phyloP scores from a whole-genome alignment of 2,797 vertebrate species.

The Onychomys leucogaster region DNA sequence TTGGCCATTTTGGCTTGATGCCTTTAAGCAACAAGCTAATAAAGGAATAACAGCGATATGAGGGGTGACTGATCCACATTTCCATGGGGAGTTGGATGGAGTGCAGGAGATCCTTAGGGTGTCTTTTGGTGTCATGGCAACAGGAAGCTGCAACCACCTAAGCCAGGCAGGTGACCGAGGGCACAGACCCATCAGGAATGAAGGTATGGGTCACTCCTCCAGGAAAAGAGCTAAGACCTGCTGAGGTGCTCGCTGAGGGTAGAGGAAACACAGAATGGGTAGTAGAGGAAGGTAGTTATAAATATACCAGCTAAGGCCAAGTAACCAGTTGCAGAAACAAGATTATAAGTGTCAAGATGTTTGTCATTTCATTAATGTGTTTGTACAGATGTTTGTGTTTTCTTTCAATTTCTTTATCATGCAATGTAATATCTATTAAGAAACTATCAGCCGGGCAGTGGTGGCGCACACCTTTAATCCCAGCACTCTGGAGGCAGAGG shows the following conservation, averaged over 20 bases:
- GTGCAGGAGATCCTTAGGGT: not conserved
- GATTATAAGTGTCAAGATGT: not conserved
- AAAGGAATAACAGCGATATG: not conserved
- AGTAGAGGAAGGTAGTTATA: not conserved
- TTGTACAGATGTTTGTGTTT: not conserved
- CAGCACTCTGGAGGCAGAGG: too few relatives aligned
- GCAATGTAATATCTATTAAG: not conserved
- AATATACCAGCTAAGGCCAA: not conserved
- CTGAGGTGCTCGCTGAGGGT: not conserved
- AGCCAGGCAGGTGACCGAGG: not conserved
- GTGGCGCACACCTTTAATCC: too few relatives aligned
- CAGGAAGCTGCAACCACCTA: not conserved
- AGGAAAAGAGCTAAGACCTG: not conserved
- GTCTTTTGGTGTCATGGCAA: not conserved
- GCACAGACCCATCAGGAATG: not conserved
- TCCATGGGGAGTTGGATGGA: not conserved
- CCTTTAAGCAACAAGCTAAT: not conserved
- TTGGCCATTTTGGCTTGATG: not conserved
- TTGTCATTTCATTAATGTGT: not conserved
- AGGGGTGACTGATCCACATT: not conserved
- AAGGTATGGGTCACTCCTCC: too few relatives aligned
- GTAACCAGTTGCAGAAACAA: not conserved
- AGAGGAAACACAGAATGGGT: not conserved
- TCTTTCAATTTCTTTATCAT: not conserved
- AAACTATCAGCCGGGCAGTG: too few relatives aligned